phyloP scores from a whole-genome alignment of 92 coral and sea anemone species.

The Diadumene lineata region DNA sequence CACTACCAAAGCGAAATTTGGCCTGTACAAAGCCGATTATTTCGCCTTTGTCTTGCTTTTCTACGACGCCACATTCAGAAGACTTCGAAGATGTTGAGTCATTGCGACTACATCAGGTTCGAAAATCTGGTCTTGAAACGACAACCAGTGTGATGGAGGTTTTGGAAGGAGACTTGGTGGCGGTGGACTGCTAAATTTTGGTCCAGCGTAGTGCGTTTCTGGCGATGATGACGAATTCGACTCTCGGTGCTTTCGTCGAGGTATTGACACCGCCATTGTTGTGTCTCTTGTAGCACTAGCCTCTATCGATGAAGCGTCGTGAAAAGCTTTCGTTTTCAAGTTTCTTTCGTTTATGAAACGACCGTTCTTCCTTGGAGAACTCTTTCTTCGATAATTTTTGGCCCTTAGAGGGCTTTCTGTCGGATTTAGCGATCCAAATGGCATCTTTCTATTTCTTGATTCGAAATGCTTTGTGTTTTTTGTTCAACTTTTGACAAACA shows the following conservation, averaged over 20 bases:
- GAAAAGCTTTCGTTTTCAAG: constrained; percentile 55
- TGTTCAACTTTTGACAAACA: constrained; percentile 7
- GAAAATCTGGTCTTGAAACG: constrained; percentile 39
- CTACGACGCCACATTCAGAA: constrained; percentile 76
- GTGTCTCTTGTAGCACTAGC: constrained; percentile 22
- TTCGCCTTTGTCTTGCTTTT: constrained; percentile 17
- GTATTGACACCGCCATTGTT: constrained; percentile 45
- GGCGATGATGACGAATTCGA: constrained; percentile 40
- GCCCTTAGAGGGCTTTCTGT: constrained; percentile 54
- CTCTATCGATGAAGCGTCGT: constrained; percentile 52
- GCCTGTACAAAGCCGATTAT: constrained; percentile 10
- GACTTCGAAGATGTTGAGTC: constrained; percentile 80
- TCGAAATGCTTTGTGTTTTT: constrained; percentile 30
- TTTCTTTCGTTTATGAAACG: constrained; percentile 72
- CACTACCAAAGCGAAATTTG: no score
- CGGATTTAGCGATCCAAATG: constrained; percentile 52
- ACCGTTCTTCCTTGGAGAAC: constrained; percentile 60
- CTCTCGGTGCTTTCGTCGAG: constrained; percentile 71
- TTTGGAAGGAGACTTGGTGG: constrained; percentile 84
- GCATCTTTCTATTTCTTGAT: constrained; percentile 52
- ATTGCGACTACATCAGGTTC: constrained; percentile 76
- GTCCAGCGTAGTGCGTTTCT: constrained; percentile 81
- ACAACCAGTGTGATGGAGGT: constrained; percentile 92
- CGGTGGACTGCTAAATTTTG: constrained; percentile 90
- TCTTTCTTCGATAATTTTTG: constrained; percentile 55